Evolutionary conservation across 2,113 vertebrate species (phyloP).

Genomic region (Falco punctatus): DNA sequence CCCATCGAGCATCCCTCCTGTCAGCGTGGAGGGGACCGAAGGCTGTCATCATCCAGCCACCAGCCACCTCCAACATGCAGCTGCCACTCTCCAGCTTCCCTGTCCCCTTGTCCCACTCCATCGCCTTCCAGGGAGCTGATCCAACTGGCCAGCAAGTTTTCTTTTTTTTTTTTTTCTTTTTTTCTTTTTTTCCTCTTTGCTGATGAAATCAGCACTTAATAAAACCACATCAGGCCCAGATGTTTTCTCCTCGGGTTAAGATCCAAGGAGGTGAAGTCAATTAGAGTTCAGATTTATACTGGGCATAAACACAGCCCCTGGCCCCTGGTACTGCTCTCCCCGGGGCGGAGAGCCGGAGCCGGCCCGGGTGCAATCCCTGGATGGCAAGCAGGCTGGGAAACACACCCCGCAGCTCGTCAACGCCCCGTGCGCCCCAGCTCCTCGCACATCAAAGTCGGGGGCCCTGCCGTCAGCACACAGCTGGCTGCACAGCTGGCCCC

Average conservation of each 20-base stretch:
- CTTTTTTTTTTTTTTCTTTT: background rate
- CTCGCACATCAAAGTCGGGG: rapidly evolving
- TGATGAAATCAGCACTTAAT: constrained; percentile 46
- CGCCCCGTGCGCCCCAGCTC: rapidly evolving
- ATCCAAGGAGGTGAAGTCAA: constrained; percentile 28
- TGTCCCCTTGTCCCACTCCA: rapidly evolving
- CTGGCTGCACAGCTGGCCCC: background rate
- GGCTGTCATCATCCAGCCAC: background rate
- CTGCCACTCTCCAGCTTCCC: background rate
- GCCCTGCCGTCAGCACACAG: rapidly evolving
- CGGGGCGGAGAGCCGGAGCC: rapidly evolving
- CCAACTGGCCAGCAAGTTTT: background rate
- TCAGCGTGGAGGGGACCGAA: rapidly evolving
- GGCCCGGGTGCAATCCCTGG: rapidly evolving
- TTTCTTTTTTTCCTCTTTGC: background rate
- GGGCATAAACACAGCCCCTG: rapidly evolving
- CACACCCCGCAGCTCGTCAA: rapidly evolving
- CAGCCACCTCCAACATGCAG: rapidly evolving
- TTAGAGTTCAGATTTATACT: background rate
- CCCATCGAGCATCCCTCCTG: rapidly evolving
- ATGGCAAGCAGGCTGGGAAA: background rate
- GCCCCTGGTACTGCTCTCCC: rapidly evolving
- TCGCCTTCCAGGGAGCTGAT: background rate
- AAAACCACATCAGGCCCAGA: constrained; percentile 38
- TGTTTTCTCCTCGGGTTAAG: constrained; percentile 15